Base-by-base conservation (phyloP, 2,113 vertebrate species). In the Sphaerodactylus townsendi region DNA sequence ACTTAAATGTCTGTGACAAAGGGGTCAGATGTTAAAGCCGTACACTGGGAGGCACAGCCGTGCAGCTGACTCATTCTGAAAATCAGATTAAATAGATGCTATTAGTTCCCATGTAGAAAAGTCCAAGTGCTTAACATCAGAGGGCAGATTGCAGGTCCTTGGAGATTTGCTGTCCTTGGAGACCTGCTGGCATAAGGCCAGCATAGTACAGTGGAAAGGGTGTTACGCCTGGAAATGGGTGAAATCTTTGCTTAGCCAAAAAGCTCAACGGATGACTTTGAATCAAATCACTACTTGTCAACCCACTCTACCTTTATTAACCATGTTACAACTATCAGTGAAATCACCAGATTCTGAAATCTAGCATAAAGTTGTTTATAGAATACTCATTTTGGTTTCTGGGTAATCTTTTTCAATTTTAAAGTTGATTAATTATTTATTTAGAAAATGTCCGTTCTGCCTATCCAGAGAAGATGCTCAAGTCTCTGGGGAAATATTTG, bases 21-120 rank as follows among this genome's bases (percentile, higher is more conserved):
- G 28, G 19, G 68, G 66, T 82, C 83, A 78, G 75, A 46, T 33
- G 66, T 37, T 77, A 69, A 41, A 33, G 8, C 37, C 23, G 4
- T 76, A 14, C 14, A 39, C 44, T 56, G 39, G 25, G 39, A 46
- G 9, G 48, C 50, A 78, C 50, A 62, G 25, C 66, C 23, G 11
- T 46, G 19, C 66, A 70, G 75, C 48, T 84, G 75, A 78, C 66
- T 84, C 75, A 78, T 64, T 62, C 75, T 71, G 75, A 66, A 71
- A 84, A 71, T 77, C 66, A 46, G 75, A 78, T 78, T 69, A 84
- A 77, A 71, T 56, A 59, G 74, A 84, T 77, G 65, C 35, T 84
- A 62, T 84, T 84, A 71, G 66, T 78, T 84, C 50, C 66, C 21
- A 62, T 59, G 25, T 46, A 77, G 70, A 23, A 82, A 74, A 33